Percentiles rank a stretch among this genome's conserved stretches.
phyloP scores from a whole-genome alignment of 2,113 vertebrate species.

The Oreochromis niloticus region DNA sequence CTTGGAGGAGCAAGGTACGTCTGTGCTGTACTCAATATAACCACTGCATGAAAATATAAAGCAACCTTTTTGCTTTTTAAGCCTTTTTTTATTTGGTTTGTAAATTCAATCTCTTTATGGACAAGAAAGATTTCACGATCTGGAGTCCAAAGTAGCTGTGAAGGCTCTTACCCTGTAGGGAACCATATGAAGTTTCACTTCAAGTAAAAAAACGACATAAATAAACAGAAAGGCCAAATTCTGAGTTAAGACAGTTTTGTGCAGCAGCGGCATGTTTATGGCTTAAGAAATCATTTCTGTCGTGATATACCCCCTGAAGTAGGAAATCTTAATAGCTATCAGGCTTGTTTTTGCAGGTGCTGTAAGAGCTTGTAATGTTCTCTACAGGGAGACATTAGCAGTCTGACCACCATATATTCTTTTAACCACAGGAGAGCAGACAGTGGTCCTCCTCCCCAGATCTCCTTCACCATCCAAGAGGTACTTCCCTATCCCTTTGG shows the following conservation, averaged over 20 bases:
- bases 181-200: constrained; percentile 54
- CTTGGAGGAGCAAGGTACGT: constrained; percentile 92
- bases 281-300: constrained; percentile 66
- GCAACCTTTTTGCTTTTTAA: constrained; percentile 33
- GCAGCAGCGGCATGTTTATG: constrained; percentile 51
- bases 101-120: constrained; percentile 41
- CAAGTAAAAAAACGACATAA: constrained; percentile 42
- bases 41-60: constrained; percentile 35
- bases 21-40: constrained; percentile 16
- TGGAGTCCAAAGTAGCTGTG: constrained; percentile 15
- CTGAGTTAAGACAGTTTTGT: constrained; percentile 44
- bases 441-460: constrained; percentile 88
- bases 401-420: constrained; percentile 57
- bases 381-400: constrained; percentile 53
- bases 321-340: constrained; percentile 62
- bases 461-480: constrained; percentile 87
- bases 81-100: constrained; percentile 41
- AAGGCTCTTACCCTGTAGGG: constrained; percentile 37
- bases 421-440: constrained; percentile 83
- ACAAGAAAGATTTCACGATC: constrained; percentile 19
- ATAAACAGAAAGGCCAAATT: constrained; percentile 52
- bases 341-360: constrained; percentile 69
- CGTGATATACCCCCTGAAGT: constrained; percentile 45
- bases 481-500: constrained; percentile 85
- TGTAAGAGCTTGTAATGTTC: constrained; percentile 52